A percentile compares a stretch with the other conserved stretches of the same genome.
Evolutionary conservation across 30 jellyfish, hydroid and myxozoan species (phyloP).

Genomic region (Aurelia sp.): DNA sequence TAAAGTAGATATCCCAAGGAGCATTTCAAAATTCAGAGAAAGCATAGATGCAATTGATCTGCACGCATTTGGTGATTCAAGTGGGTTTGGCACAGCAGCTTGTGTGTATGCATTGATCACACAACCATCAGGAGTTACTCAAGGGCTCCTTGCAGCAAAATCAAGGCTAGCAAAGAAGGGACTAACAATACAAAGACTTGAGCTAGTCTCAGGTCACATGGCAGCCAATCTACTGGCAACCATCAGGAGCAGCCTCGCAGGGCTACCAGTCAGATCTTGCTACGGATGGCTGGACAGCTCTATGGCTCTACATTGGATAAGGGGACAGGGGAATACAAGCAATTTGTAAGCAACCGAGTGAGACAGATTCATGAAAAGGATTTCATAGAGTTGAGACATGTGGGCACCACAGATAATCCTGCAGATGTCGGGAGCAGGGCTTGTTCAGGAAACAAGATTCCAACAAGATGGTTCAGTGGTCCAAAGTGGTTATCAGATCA

Average conservation of each 20-base stretch:
- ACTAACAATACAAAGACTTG: slow-evolving; percentile 49
- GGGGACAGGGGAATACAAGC: slow-evolving; percentile 64
- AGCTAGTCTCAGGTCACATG: slow-evolving; percentile 53
- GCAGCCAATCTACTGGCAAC: slow-evolving; percentile 49
- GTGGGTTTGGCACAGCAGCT: slow-evolving; percentile 47
- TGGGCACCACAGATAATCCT: slow-evolving; percentile 41
- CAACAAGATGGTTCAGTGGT: slow-evolving; percentile 49
- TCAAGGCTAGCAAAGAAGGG: slow-evolving; percentile 35
- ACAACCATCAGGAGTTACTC: slow-evolving; percentile 17
- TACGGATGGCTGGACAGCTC: slow-evolving; percentile 75
- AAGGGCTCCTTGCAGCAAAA: slow-evolving; percentile 35
- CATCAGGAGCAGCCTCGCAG: background rate
- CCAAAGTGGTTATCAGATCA: slow-evolving; percentile 57
- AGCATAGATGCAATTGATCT: slow-evolving; percentile 20
- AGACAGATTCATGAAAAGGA: slow-evolving; percentile 30
- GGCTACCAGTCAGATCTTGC: slow-evolving; percentile 2
- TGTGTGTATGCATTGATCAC: slow-evolving; percentile 24
- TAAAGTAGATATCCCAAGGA: too few species aligned
- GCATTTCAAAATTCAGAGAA: slow-evolving; percentile 18
- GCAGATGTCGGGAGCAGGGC: slow-evolving; percentile 78
- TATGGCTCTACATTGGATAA: slow-evolving; percentile 71
- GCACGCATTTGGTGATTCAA: slow-evolving; percentile 63
- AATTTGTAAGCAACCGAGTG: slow-evolving; percentile 71
- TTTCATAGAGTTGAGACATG: slow-evolving; percentile 64
- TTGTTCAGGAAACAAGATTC: slow-evolving; percentile 9